These are phyloP conservation scores for Fregetta grallaria DNA, from an alignment of 2,113 vertebrate genomes.

Conservation along the genomic window DNA sequence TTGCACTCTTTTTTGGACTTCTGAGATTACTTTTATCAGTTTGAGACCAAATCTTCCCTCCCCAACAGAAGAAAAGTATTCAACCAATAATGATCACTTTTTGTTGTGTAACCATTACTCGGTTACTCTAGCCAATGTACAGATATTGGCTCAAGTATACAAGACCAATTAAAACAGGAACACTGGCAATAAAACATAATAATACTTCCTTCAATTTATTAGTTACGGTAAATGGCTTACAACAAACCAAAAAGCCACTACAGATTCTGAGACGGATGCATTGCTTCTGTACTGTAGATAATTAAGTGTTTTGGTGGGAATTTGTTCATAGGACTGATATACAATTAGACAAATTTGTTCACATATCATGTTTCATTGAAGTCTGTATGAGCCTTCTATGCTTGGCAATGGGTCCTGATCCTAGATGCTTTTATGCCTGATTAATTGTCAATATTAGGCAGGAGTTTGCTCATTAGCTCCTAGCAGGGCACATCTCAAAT, in stretches of 20 bases:
- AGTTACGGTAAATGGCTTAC: conserved; percentile 69
- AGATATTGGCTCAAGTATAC: conserved; percentile 67
- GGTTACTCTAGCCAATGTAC: conserved; percentile 59
- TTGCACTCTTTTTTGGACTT: background rate
- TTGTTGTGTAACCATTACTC: conserved; percentile 37
- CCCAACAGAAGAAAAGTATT: background rate
- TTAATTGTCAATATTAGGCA: conserved; percentile 80
- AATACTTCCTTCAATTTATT: conserved; percentile 76
- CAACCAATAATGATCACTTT: conserved; percentile 8
- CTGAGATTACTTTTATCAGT: background rate
- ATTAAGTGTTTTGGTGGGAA: conserved; percentile 80
- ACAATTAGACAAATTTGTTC: conserved; percentile 80
- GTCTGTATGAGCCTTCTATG: conserved; percentile 62
- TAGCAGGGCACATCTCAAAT: conserved; percentile 73
- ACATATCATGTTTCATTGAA: conserved; percentile 75
- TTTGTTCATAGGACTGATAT: conserved; percentile 70
- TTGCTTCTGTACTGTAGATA: conserved; percentile 70
- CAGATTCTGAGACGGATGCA: conserved; percentile 57
- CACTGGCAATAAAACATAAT: conserved; percentile 72
- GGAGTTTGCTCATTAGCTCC: conserved; percentile 78
- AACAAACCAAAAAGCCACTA: conserved; percentile 69
- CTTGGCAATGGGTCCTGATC: conserved; percentile 74
- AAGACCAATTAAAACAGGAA: conserved; percentile 76
- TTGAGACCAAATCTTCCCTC: background rate
- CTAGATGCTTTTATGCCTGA: conserved; percentile 80